Conservation (phyloP, 2,797 vertebrate genomes). For the Sebastes steindachneri region DNA sequence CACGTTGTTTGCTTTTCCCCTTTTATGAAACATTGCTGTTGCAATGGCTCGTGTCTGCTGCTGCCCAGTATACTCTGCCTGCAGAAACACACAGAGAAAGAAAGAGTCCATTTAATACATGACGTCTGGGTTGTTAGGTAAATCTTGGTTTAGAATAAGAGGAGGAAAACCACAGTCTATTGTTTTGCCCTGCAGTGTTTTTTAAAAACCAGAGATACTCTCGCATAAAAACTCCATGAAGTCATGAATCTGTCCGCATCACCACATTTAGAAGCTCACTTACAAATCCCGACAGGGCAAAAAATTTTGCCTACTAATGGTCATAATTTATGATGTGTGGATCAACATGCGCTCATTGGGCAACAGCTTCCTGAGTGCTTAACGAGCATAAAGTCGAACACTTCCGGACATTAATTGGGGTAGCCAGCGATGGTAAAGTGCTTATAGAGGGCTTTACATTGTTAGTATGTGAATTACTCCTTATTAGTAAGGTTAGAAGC, state of each 20-base stretch:
- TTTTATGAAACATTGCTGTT: conserved; percentile 53
- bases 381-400: conserved; percentile 82
- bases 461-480: conserved; percentile 78
- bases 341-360: conserved; percentile 80
- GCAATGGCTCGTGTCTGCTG: conserved; percentile 58
- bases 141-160: conserved; percentile 63
- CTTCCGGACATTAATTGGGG: conserved; percentile 82
- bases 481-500: conserved; percentile 74
- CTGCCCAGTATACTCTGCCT: conserved; percentile 42
- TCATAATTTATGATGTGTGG: conserved; percentile 83
- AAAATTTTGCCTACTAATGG: conserved; percentile 78
- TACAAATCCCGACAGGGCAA: conserved; percentile 74
- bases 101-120: conserved; percentile 43
- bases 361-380: conserved; percentile 82
- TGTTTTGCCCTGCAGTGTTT: conserved; percentile 61
- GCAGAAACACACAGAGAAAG: conserved; percentile 8
- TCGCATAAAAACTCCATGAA: conserved; percentile 69
- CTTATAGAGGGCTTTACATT: conserved; percentile 77
- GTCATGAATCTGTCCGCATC: conserved; percentile 75
- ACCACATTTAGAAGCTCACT: conserved; percentile 79
- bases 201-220: conserved; percentile 59
- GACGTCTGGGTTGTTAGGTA: conserved; percentile 57
- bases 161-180: conserved; percentile 56
- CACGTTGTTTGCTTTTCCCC: conserved; percentile 62
- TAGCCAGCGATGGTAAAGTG: conserved; percentile 75